Percentiles rank a stretch among this genome's conserved stretches.
Conservation (phyloP, 2,888 invertebrate species). For the Mythimna pallens region DNA sequence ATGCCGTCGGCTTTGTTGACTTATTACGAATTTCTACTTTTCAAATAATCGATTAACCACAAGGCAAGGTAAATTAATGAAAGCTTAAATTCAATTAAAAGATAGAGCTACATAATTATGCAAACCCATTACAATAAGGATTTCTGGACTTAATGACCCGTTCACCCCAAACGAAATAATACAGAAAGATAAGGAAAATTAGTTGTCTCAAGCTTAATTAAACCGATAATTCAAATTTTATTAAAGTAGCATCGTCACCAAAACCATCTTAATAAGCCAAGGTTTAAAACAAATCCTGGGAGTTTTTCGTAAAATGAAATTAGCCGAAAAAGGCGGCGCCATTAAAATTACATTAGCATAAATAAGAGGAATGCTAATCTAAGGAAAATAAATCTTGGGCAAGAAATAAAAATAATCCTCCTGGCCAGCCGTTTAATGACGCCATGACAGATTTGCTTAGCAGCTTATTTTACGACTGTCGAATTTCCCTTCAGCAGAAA, state of each 20-base stretch:
- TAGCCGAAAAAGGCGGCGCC: slow-evolving; percentile 88
- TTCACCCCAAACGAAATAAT: slow-evolving; percentile 57
- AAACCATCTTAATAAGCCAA: slow-evolving; percentile 84
- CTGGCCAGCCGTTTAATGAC: slow-evolving; percentile 80
- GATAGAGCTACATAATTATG: slow-evolving; percentile 43
- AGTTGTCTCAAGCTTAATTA: slow-evolving; percentile 69
- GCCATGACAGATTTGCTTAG: slow-evolving; percentile 79
- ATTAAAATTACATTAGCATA: slow-evolving; percentile 91
- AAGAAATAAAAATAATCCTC: slow-evolving; percentile 88
- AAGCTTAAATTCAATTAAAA: slow-evolving; percentile 65
- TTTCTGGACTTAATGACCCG: slow-evolving; percentile 64
- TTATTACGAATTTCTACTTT: slow-evolving; percentile 58
- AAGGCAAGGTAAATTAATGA: slow-evolving; percentile 10
- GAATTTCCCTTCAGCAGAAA: slow-evolving; percentile 59
- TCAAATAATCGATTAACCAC: slow-evolving; percentile 8
- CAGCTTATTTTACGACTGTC: slow-evolving; percentile 66
- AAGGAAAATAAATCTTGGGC: slow-evolving; percentile 88
- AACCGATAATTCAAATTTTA: slow-evolving; percentile 83
- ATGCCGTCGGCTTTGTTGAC: slow-evolving; percentile 72
- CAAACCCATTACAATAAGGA: slow-evolving; percentile 49
- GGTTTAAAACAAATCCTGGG: slow-evolving; percentile 85
- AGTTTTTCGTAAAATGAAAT: slow-evolving; percentile 89
- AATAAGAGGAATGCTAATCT: slow-evolving; percentile 90
- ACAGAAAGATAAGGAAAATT: slow-evolving; percentile 65
- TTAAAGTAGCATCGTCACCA: slow-evolving; percentile 82